phyloP scores from a whole-genome alignment of 2,113 vertebrate genomes.

The Anseranas semipalmata region DNA sequence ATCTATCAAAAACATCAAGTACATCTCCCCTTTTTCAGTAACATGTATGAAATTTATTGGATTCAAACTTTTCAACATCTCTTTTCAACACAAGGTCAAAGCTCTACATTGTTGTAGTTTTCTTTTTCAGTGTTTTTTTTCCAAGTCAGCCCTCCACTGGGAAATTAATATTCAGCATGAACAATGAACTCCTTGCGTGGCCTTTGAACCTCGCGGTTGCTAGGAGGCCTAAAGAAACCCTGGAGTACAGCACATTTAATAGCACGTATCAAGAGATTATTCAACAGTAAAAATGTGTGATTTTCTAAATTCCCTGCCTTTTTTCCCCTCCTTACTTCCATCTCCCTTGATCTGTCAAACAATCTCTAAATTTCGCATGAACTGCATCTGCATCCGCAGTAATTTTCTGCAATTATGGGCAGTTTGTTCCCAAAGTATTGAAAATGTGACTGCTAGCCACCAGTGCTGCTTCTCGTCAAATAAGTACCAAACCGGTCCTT shows the following conservation, averaged over 20 bases:
- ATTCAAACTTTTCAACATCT: slow-evolving; percentile 6
- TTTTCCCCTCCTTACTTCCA: slow-evolving; percentile 7
- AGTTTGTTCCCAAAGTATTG: slow-evolving; percentile 14
- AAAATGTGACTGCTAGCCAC: slow-evolving; percentile 36
- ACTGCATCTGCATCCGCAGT: neutral
- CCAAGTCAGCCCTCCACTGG: slow-evolving; percentile 31
- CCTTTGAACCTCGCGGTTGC: slow-evolving; percentile 76
- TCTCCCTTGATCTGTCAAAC: slow-evolving; percentile 24
- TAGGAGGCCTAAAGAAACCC: slow-evolving; percentile 73
- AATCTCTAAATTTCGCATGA: slow-evolving; percentile 7
- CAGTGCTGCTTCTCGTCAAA: slow-evolving; percentile 25
- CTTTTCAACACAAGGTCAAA: neutral
- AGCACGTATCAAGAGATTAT: slow-evolving; percentile 54
- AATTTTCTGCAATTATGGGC: slow-evolving; percentile 43
- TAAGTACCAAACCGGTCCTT: slow-evolving; percentile 29
- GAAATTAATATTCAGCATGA: slow-evolving; percentile 75
- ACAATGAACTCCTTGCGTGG: slow-evolving; percentile 70
- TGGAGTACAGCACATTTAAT: slow-evolving; percentile 65
- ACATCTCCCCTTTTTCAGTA: neutral
- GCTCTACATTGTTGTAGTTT: slow-evolving; percentile 26
- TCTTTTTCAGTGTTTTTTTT: slow-evolving; percentile 34
- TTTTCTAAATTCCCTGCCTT: slow-evolving; percentile 12
- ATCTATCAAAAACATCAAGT: neutral
- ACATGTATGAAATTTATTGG: neutral
- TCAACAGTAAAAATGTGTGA: slow-evolving; percentile 45